Base-by-base conservation (phyloP, 1,140 invertebrate genomes). In the Dinoponera quadriceps region DNA sequence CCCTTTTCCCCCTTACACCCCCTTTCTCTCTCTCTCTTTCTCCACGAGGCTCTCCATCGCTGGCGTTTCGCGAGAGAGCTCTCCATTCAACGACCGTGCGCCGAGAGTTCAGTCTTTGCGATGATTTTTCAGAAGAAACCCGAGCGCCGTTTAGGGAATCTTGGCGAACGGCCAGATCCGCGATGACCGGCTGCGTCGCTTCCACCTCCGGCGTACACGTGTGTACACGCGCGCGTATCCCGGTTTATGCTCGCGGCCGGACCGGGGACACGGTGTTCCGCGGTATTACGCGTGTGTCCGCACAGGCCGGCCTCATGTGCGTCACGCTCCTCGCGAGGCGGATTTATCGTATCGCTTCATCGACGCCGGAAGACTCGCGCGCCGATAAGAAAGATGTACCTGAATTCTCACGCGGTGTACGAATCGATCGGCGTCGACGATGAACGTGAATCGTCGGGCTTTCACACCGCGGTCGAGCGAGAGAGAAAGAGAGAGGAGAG, bases 61-160 rank as follows among this genome's bases (percentile, higher is more conserved):
- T 44, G 11, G 62, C 27, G 44, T 75, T 33, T 29, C 73, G 16
- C 63, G 33, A 60, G 60, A 71, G 71, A 74, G 20, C 75, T 68
- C 82, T 73, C 48, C 78, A 60, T 59, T 73, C 63, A 65, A 71
- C 62, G 55, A 27, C 63, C 65, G 71, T 59, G 55, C 25, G 65
- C n/a, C 72, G 62, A 66, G 85, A 78, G 84, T 59, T 49, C 85
- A 73, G 63, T 57, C 84, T 63, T 88, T 87, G 87, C 87, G 85
- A 88, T 82, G 88, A 92, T 92, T 92, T 93, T 93, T 93, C 87
- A 90, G 83, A 86, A 82, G 85, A 84, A 83, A 80, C 77, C 80
- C 87, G 85, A 91, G 83, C 89, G 73, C 92, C 93, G 92, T 93
- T 93, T 94, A 93, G 92, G 92, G 92, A 93, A 94, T 93, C 91